Percentiles rank a stretch among this genome's conserved stretches.
These are phyloP conservation scores for Drosophila parabipectinata DNA, from an alignment of 1,140 invertebrate genomes.

Conservation along the genomic window DNA sequence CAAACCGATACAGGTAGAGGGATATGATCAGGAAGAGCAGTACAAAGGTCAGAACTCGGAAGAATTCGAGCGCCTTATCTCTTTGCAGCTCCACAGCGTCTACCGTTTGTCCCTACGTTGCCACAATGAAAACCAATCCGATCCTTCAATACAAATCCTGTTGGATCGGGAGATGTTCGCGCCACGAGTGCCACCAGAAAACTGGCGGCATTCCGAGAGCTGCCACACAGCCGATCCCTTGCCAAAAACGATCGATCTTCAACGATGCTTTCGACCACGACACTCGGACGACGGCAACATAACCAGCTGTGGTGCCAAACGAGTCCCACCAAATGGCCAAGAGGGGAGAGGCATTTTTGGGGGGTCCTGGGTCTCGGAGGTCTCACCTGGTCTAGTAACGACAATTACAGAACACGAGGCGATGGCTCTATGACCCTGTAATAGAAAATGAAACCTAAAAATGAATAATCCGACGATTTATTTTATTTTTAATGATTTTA, in stretches of 20 bases:
- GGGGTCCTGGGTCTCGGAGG: not conserved
- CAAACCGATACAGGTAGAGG: constrained; percentile 79
- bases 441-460: not conserved
- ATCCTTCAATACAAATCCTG: not conserved
- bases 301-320: constrained; percentile 17
- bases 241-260: constrained; percentile 46
- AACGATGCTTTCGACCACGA: constrained; percentile 13
- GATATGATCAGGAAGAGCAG: constrained; percentile 79
- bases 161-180: constrained; percentile 29
- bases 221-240: constrained; percentile 35
- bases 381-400: constrained; percentile 1
- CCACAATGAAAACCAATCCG: constrained; percentile 50
- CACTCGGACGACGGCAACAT: constrained; percentile 20
- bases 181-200: constrained; percentile 46
- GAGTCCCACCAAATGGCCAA: not conserved
- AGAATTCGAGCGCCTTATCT: constrained; percentile 81
- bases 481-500: not conserved
- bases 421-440: not conserved
- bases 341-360: not conserved
- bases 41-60: constrained; percentile 80
- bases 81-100: constrained; percentile 83
- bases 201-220: constrained; percentile 43
- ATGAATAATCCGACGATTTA: not conserved
- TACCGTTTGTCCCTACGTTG: constrained; percentile 56
- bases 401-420: not conserved